Conservation (phyloP, 2,888 invertebrate species). For the Steinernema hermaphroditum region DNA sequence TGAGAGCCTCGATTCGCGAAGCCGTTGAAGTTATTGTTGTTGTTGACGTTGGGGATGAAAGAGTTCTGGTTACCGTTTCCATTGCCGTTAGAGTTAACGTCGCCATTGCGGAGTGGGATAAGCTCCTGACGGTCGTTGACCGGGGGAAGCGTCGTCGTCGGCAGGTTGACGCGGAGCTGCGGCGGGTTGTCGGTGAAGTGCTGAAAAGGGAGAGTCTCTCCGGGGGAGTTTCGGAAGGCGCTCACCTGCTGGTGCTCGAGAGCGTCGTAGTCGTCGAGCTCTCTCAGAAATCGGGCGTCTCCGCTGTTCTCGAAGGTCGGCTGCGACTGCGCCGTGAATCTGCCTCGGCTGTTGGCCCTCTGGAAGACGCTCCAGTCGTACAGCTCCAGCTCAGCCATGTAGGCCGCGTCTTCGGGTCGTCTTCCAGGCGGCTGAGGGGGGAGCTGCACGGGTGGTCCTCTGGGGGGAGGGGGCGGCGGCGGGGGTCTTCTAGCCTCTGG, state of each 20-base stretch:
- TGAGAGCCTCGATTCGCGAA: too few species aligned
- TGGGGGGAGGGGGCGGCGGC: neutral
- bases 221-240: too few species aligned
- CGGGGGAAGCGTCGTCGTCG: constrained; percentile 6
- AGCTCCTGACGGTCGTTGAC: neutral
- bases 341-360: neutral
- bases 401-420: constrained; percentile 33
- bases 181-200: constrained; percentile 34
- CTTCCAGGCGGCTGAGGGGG: constrained; percentile 35
- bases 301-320: constrained; percentile 20
- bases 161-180: constrained; percentile 27
- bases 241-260: constrained; percentile 22
- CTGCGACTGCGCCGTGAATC: constrained; percentile 14
- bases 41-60: neutral
- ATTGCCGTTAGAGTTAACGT: constrained; percentile 6
- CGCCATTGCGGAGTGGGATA: constrained; percentile 3
- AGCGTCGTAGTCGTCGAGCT: constrained; percentile 6
- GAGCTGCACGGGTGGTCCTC: neutral
- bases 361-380: constrained; percentile 33
- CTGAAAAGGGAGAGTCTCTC: neutral
- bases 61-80: neutral
- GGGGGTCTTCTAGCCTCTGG: neutral
- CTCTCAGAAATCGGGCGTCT: neutral
- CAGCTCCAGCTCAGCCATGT: constrained; percentile 32
- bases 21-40: constrained; percentile 9